Evolutionary conservation across 2,797 vertebrate genomes (phyloP), one percentile per base, ranked within the genome.

Genomic region (Eurystomus glaucurus): DNA sequence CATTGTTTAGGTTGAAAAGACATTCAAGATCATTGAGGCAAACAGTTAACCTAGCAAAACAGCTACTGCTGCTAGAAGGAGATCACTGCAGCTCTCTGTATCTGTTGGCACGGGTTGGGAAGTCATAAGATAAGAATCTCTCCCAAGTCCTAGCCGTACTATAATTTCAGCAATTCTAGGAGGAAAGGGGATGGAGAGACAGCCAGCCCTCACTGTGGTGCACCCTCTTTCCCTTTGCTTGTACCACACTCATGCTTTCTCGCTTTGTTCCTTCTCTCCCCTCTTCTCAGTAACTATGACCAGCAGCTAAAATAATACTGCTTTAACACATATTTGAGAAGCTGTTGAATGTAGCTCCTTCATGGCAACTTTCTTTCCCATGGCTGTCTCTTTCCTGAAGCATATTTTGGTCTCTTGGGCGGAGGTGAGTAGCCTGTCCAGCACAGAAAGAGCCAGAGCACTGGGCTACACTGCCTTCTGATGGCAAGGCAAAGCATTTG

Each of bases 391-490:
- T 54, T 81, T 71, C 41, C 65, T 79, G 41, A 70, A 45, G 70
- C 1, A 1, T 20, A 72, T 50, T 85, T 89, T 14, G 3, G 31
- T 76, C 43, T 82, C 31, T n/a, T 1, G 1, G 41, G 10, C 17
- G 37, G 48, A 45, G 19, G 19, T 0, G 7, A 85, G n/a, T 14
- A 62, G 35, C 15, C 50, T 4, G 2, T 11, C 1, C 1, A 69
- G 70, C 9, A 2, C 20, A 22, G 28, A 31, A 74, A 41, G 10
- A 64, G 45, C 20, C 11, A 46, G 10, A 64, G 45, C 18, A 8
- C 35, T 66, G 55, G 86, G 11, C 43, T 62, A 26, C 10, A 3
- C 74, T 95, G 79, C 76, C 88, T 91, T 61, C 5, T 21, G 52
- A 72, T 35, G 23, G 80, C 14, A 66, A 48, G 50, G 68, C 5